These are phyloP conservation scores for Diadophis punctatus DNA, from an alignment of 2,113 vertebrate species.

Conservation along the genomic window DNA sequence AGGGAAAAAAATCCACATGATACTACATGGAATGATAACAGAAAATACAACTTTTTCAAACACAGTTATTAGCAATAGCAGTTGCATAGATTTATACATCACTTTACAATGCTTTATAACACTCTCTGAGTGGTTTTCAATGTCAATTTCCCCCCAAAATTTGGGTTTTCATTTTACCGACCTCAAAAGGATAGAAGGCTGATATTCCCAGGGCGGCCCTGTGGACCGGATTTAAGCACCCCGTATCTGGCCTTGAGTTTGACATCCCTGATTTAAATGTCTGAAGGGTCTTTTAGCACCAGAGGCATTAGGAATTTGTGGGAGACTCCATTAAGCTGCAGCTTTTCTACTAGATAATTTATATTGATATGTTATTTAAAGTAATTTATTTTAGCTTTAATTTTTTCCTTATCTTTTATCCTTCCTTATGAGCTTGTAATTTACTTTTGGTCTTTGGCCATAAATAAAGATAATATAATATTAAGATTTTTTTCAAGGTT, in stretches of 20 bases:
- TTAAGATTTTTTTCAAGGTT: not conserved
- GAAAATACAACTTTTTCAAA: not conserved
- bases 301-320: not conserved
- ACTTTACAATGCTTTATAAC: not conserved
- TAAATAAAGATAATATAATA: not conserved
- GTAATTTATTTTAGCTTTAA: not conserved
- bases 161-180: not conserved
- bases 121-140: not conserved
- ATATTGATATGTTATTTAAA: not conserved
- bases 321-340: not conserved
- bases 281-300: not conserved
- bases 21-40: not conserved
- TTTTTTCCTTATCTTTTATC: not conserved
- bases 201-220: no score
- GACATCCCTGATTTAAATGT: no score
- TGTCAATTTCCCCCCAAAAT: not conserved
- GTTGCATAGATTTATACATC: not conserved
- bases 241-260: no score
- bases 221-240: no score
- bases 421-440: not conserved
- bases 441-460: not conserved
- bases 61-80: not conserved
- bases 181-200: not conserved
- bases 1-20: not conserved
- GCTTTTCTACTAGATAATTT: not conserved